Evolutionary conservation across 2,797 vertebrate genomes (phyloP).

Genomic region (Falco novaeseelandiae): DNA sequence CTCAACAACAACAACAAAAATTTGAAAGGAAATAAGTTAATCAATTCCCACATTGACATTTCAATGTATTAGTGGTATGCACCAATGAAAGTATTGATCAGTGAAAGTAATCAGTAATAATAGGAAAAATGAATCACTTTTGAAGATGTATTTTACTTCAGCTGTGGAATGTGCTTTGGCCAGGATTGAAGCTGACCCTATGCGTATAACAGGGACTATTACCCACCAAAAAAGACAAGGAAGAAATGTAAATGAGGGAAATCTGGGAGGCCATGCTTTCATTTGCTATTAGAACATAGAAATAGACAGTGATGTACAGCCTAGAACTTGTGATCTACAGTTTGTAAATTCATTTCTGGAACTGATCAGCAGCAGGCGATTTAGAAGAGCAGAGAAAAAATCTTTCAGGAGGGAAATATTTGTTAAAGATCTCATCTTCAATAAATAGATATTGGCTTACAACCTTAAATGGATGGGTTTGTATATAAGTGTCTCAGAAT

Average conservation of each 20-base stretch:
- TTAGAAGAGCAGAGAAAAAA: neutral
- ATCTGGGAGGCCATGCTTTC: neutral
- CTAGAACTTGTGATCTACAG: neutral
- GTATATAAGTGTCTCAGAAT: neutral
- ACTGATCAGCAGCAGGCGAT: neutral
- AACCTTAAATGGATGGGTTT: neutral
- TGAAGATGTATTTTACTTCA: neutral
- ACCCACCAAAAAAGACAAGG: neutral
- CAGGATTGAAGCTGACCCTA: neutral
- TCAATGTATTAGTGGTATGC: constrained; percentile 10
- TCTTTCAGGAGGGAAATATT: neutral
- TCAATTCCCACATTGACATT: neutral
- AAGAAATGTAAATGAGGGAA: neutral
- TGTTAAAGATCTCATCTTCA: neutral
- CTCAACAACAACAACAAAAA: neutral
- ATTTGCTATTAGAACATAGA: neutral
- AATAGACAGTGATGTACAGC: neutral
- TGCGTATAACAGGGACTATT: neutral
- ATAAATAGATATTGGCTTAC: neutral
- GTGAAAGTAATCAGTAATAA: constrained; percentile 29
- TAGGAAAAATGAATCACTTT: constrained; percentile 25
- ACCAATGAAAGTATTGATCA: constrained; percentile 31
- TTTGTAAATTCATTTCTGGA: neutral
- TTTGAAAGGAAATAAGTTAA: constrained; percentile 27
- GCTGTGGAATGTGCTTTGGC: neutral